phyloP scores from a whole-genome alignment of 2,888 invertebrate species.

The Xanthia icteritia region DNA sequence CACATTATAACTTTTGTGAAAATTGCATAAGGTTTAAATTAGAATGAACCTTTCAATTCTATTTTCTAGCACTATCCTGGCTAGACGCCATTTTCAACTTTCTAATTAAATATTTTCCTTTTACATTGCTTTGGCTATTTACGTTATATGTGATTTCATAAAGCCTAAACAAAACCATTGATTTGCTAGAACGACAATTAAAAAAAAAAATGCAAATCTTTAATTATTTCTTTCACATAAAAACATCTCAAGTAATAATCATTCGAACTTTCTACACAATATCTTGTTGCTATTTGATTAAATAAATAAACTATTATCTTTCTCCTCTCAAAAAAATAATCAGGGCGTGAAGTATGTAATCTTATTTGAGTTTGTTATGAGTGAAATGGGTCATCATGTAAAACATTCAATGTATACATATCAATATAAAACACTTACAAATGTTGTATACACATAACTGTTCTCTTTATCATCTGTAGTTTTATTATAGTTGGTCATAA shows the following conservation, averaged over 20 bases:
- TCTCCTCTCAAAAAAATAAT: background rate
- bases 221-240: background rate
- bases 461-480: background rate
- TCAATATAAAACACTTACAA: background rate
- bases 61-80: background rate
- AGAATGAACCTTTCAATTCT: background rate
- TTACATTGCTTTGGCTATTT: background rate
- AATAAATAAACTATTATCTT: background rate
- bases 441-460: background rate
- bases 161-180: background rate
- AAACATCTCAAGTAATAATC: background rate
- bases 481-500: slow-evolving; percentile 20
- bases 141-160: background rate
- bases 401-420: background rate
- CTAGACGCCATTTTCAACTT: background rate
- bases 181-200: background rate
- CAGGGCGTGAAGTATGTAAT: slow-evolving; percentile 4
- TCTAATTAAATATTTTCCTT: background rate
- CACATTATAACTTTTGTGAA: background rate
- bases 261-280: background rate
- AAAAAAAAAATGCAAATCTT: too few relatives aligned
- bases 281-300: too few relatives aligned
- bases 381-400: slow-evolving; percentile 26
- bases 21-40: background rate
- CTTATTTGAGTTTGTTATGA: slow-evolving; percentile 24